Evolutionary conservation across 2,888 invertebrate species (phyloP).

Genomic region (Strigamia transsilvanica): DNA sequence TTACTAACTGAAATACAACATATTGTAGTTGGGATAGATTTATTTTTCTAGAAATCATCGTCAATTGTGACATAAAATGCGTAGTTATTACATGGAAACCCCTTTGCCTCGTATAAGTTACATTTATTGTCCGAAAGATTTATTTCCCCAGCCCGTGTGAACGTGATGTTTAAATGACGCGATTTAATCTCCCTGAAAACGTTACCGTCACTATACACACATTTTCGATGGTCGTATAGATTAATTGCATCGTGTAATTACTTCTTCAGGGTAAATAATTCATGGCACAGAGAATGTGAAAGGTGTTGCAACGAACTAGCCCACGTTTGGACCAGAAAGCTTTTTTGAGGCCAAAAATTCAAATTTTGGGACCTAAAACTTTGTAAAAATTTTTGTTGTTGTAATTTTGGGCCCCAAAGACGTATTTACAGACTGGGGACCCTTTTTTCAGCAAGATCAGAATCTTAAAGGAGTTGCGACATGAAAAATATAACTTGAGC

Average conservation of each 20-base stretch:
- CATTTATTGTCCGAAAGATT: conserved; percentile 6
- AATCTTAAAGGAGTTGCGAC: no score
- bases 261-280: background rate
- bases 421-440: no score
- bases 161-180: background rate
- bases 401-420: no score
- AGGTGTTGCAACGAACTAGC: background rate
- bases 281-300: background rate
- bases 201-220: background rate
- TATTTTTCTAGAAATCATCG: background rate
- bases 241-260: background rate
- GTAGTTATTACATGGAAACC: conserved; percentile 4
- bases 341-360: no score
- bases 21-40: no score
- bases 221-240: background rate
- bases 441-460: no score
- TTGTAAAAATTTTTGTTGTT: no score
- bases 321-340: no score
- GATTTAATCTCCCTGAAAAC: conserved; percentile 1
- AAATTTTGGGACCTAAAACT: no score
- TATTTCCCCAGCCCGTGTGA: background rate
- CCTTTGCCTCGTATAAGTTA: background rate
- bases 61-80: background rate
- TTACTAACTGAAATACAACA: no score
- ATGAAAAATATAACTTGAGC: no score